Conservation (phyloP, 2,797 vertebrate genomes). For the Microchirus variegatus region DNA sequence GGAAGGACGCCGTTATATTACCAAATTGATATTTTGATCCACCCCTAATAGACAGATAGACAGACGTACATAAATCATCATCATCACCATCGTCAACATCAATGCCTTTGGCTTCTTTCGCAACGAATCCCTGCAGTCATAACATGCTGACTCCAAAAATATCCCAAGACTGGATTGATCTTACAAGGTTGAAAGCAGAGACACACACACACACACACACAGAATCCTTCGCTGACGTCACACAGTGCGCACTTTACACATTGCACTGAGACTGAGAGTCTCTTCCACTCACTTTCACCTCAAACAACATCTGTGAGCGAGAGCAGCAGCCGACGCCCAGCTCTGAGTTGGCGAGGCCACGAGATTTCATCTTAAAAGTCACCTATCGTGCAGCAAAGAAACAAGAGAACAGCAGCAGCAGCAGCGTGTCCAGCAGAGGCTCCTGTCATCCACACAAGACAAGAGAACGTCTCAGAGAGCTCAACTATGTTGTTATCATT, state of each 20-base stretch:
- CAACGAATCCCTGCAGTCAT: too few relatives aligned
- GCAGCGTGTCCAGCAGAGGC: conserved; percentile 8
- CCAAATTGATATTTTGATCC: too few relatives aligned
- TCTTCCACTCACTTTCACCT: conserved; percentile 63
- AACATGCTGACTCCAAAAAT: too few relatives aligned
- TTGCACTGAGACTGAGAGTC: conserved; percentile 62
- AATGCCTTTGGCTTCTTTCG: too few relatives aligned
- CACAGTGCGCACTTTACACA: conserved; percentile 50
- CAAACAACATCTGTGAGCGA: conserved; percentile 59
- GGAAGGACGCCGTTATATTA: too few relatives aligned
- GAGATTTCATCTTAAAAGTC: conserved; percentile 30
- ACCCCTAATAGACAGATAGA: too few relatives aligned
- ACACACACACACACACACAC: conserved; percentile 13
- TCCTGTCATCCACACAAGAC: conserved; percentile 3
- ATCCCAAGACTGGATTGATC: too few relatives aligned
- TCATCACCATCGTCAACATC: too few relatives aligned
- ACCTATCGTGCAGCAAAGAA: conserved; percentile 17
- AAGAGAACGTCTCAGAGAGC: neutral
- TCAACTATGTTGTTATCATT: too few relatives aligned
- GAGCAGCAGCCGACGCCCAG: conserved; percentile 54
- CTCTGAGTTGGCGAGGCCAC: conserved; percentile 25
- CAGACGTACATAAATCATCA: too few relatives aligned
- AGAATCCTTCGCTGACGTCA: conserved; percentile 51
- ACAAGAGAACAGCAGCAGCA: conserved; percentile 25
- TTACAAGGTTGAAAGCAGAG: neutral